These are phyloP conservation scores for Drosophila sp. DNA, from an alignment of 1,140 invertebrate species.

Conservation along the genomic window DNA sequence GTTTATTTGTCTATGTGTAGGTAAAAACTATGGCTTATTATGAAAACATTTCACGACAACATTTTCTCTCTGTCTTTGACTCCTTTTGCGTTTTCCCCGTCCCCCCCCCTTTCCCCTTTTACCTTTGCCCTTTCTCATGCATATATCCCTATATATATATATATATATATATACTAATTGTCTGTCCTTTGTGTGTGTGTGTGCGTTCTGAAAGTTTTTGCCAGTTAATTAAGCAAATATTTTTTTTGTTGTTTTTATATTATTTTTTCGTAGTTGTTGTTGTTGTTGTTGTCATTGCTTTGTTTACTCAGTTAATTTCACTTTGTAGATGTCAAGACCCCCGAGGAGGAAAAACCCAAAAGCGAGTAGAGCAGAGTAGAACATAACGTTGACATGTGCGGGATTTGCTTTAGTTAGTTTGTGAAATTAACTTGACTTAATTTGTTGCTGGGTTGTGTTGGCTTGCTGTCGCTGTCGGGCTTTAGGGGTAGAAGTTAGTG, in stretches of 20 bases:
- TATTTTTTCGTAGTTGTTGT: conserved; percentile 60
- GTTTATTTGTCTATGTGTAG: conserved; percentile 43
- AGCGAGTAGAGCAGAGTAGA: conserved; percentile 1
- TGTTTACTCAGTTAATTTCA: conserved; percentile 35
- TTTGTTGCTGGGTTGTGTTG: conserved; percentile 3
- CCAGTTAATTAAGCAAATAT: conserved; percentile 80
- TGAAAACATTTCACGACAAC: conserved; percentile 57
- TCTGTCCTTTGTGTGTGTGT: conserved; percentile 28
- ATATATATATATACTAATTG: neutral
- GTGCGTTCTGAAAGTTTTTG: conserved; percentile 58
- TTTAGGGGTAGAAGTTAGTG: neutral
- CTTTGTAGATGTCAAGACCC: conserved; percentile 21
- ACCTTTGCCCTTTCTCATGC: conserved; percentile 8
- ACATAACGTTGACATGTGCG: conserved; percentile 20
- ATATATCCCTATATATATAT: conserved; percentile 11
- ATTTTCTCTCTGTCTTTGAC: conserved; percentile 14
- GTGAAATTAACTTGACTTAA: conserved; percentile 24
- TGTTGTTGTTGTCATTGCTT: conserved; percentile 24
- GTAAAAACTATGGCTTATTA: conserved; percentile 56
- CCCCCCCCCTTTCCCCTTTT: conserved; percentile 5
- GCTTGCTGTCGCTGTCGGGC: neutral
- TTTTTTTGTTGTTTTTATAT: conserved; percentile 69
- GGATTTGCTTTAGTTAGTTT: conserved; percentile 23
- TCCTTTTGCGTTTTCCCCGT: conserved; percentile 2
- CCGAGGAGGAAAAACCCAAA: conserved; percentile 12